Evolutionary conservation across 2,888 invertebrate species (phyloP), one percentile per base, ranked within the genome.

Genomic region (Escarpia spicata): DNA sequence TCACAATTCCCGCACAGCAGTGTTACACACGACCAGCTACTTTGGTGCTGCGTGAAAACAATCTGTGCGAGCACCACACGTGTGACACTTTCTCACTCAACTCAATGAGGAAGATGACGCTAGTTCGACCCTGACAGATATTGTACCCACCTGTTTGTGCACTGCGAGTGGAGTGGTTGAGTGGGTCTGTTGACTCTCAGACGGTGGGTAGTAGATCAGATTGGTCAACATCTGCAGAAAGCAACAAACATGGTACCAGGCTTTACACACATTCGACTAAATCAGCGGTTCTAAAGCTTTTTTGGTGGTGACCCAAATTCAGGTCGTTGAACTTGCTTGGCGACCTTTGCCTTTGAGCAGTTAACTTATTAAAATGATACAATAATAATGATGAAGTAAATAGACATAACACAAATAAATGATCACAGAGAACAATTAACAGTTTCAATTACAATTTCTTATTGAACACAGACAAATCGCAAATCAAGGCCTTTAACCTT

Each of bases 181-280:
- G 37, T 93, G 94, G 75, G 93, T 93, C 31, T 75, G 75, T 26
- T 75, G 75, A 26, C 75, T 75, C 75, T 75, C 94, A 93, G 92
- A 91, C 92, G 93, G 94, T 4, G 95, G 95, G 90, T 94, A 95
- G 93, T 96, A 96, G n/a, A 97, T 95, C 6, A 96, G 96, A 92
- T 95, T 95, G 31, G 96, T 96, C 93, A 97, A 93, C 95, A 96
- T 95, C 96, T 96, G 94, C 45, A 95, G 94, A 15, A 90, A 93
- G 37, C 93, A 92, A 15, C 92, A 92, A 92, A 26, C 43, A 92
- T 43, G 9, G 3, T 75, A 75, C 19, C 75, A 75, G 26, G 3
- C 26, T 19, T 19, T 75, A 75, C 26, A 75, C 75, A 75, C 26
- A 75, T n/a, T 6, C 26, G n/a, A 37, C 37, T 37, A 0, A 37